Conservation (phyloP, 2,113 vertebrate species). For the Natator depressus region DNA sequence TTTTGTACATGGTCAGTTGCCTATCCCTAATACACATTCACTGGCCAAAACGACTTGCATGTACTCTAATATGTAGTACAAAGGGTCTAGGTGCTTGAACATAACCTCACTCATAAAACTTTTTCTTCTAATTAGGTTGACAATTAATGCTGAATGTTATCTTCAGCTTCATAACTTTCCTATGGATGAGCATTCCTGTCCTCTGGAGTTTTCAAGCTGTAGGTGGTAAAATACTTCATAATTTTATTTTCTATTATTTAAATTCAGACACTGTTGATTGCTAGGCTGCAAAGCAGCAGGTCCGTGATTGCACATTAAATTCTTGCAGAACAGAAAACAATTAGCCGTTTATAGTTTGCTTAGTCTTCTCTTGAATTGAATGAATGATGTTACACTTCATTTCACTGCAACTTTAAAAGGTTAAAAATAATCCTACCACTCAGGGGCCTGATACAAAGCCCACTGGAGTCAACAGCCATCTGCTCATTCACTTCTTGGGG, state of each 20-base stretch:
- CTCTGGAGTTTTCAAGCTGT: conserved; percentile 99
- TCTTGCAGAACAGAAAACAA: neutral
- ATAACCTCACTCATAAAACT: neutral
- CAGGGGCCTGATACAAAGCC: neutral
- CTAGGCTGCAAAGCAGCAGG: neutral
- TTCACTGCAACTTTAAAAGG: neutral
- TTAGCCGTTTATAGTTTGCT: neutral
- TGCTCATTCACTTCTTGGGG: neutral
- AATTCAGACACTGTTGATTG: neutral
- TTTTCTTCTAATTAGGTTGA: conserved; percentile 88
- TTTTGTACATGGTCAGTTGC: neutral
- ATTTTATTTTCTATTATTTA: neutral
- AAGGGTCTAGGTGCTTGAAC: conserved; percentile 4
- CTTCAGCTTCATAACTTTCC: conserved; percentile 99
- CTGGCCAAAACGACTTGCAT: conserved; percentile 12
- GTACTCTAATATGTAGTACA: neutral
- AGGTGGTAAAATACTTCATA: conserved; percentile 79
- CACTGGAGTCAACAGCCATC: neutral
- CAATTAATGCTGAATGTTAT: conserved; percentile 99
- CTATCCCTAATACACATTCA: neutral
- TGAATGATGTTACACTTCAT: neutral
- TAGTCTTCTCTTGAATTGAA: conserved; percentile 15
- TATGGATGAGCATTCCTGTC: conserved; percentile 98
- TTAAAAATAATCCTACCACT: neutral
- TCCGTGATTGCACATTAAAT: neutral